Percentiles rank a stretch among this genome's conserved stretches.
These are phyloP conservation scores for Coluber constrictor DNA, from an alignment of 2,797 vertebrate species.

Conservation along the genomic window DNA sequence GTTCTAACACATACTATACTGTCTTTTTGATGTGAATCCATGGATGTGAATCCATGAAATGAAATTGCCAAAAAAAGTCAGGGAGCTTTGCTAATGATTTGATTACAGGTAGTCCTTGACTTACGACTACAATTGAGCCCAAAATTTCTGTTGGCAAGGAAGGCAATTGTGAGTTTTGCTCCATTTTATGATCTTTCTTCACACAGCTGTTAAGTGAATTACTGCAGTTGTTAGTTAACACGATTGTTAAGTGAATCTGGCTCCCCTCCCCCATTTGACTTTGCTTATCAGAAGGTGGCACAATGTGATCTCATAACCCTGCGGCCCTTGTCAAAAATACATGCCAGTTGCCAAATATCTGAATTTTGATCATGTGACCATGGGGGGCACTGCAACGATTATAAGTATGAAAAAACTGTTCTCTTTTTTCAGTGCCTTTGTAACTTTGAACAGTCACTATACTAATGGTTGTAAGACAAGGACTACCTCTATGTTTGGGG, in stretches of 20 bases:
- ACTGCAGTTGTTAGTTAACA: background rate
- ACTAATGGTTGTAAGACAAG: background rate
- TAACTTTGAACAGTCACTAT: background rate
- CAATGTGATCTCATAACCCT: background rate
- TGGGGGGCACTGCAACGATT: background rate
- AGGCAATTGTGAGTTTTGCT: background rate
- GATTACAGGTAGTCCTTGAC: background rate
- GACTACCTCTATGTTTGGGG: background rate
- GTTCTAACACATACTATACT: background rate
- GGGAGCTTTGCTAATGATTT: background rate
- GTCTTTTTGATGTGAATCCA: background rate
- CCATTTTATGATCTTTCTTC: background rate
- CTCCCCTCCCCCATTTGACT: too few relatives aligned
- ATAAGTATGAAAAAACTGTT: too few relatives aligned
- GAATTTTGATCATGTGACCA: background rate
- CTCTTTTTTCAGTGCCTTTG: background rate
- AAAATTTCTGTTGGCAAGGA: background rate
- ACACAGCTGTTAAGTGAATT: background rate
- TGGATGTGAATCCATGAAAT: background rate
- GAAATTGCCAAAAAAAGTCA: background rate
- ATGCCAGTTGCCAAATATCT: too few relatives aligned
- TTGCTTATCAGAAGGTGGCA: background rate
- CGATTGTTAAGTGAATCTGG: background rate
- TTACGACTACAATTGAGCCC: background rate
- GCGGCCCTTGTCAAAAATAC: too few relatives aligned